These are phyloP conservation scores for Cataglyphis rosenhaueri DNA, from an alignment of 2,888 invertebrate species.

Conservation along the genomic window DNA sequence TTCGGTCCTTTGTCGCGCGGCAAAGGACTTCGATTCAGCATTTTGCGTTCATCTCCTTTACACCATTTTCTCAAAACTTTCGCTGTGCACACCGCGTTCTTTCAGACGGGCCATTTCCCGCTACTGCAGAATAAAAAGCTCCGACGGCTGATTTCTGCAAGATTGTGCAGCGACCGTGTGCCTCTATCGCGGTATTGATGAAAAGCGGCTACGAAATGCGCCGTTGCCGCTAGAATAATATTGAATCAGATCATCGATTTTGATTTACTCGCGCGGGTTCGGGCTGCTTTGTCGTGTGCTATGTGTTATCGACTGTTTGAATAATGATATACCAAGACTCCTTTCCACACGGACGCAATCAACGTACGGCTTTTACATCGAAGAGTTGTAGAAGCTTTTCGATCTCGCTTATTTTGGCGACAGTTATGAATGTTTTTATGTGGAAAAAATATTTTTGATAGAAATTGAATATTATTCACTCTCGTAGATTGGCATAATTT, in stretches of 20 bases:
- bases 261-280: conserved; percentile 11
- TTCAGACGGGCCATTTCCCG: conserved; percentile 54
- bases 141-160: conserved; percentile 34
- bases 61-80: conserved; percentile 61
- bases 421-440: conserved; percentile 13
- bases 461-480: not conserved
- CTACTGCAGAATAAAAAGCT: conserved; percentile 59
- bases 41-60: conserved; percentile 41
- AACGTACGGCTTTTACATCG: not conserved
- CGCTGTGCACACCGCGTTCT: conserved; percentile 5
- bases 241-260: conserved; percentile 33
- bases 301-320: conserved; percentile 31
- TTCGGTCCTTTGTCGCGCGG: conserved; percentile 55
- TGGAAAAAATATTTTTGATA: not conserved
- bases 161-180: conserved; percentile 7
- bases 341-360: conserved; percentile 2
- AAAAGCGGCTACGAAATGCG: conserved; percentile 1
- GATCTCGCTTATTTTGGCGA: conserved; percentile 15
- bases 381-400: conserved; percentile 22
- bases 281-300: not conserved
- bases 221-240: conserved; percentile 27
- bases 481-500: not conserved
- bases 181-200: not conserved
- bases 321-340: conserved; percentile 34
- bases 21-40: conserved; percentile 63